A percentile compares a stretch with the other conserved stretches of the same genome.
phyloP scores from a whole-genome alignment of 2,113 vertebrate genomes.

The Sprattus sprattus region DNA sequence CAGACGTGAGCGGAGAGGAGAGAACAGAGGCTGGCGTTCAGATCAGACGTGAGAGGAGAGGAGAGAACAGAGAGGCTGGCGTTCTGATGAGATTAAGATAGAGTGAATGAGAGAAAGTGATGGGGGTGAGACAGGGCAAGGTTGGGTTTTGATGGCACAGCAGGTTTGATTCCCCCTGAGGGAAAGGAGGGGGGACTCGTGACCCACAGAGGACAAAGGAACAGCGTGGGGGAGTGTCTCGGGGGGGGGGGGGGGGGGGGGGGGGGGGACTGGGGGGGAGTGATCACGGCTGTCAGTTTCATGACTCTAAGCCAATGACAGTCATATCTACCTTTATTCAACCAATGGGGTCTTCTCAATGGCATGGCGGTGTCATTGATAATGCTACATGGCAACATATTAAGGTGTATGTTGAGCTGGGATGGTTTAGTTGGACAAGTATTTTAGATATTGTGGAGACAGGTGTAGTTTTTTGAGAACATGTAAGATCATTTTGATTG shows the following conservation, averaged over 20 bases:
- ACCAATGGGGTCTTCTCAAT: slow-evolving; percentile 62
- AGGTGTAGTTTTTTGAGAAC: neutral
- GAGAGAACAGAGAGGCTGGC: neutral
- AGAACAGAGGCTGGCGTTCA: slow-evolving; percentile 12
- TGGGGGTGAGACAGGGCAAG: slow-evolving; percentile 40
- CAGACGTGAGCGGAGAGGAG: neutral
- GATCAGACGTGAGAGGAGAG: slow-evolving; percentile 20
- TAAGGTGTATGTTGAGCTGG: neutral
- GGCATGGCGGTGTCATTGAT: slow-evolving; percentile 53
- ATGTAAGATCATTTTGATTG: neutral
- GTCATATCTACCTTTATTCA: slow-evolving; percentile 39
- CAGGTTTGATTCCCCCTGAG: slow-evolving; percentile 69
- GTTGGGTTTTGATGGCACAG: slow-evolving; percentile 74
- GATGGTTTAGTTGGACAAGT: neutral
- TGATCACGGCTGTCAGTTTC: slow-evolving; percentile 61
- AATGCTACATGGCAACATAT: neutral
- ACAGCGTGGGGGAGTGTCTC: slow-evolving; percentile 26
- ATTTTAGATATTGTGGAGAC: neutral
- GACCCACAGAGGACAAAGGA: slow-evolving; percentile 72
- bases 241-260: slow-evolving; percentile 26
- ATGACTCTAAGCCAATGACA: slow-evolving; percentile 50
- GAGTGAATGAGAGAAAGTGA: slow-evolving; percentile 42
- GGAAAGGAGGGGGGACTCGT: slow-evolving; percentile 47
- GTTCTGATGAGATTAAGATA: slow-evolving; percentile 46
- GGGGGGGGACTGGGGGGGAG: slow-evolving; percentile 23